Evolutionary conservation across 2,113 vertebrate genomes (phyloP).

Genomic region (Vulpes vulpes): DNA sequence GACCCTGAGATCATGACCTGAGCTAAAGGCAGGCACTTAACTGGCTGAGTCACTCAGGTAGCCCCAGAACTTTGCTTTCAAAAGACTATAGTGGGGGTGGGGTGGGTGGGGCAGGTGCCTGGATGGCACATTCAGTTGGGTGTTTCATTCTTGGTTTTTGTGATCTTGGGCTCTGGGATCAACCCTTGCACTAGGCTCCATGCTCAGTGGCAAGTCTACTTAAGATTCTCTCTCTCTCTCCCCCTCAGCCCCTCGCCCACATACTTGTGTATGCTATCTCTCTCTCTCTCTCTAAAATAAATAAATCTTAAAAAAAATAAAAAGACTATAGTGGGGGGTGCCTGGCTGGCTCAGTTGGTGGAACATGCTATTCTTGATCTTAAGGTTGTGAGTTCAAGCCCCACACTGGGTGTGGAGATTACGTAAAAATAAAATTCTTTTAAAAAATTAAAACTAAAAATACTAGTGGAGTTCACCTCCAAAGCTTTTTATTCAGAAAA

Average conservation of each 20-base stretch:
- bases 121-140: too few relatives aligned
- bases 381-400: neutral
- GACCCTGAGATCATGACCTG: neutral
- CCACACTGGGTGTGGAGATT: neutral
- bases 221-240: neutral
- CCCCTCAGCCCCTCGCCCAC: neutral
- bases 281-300: neutral
- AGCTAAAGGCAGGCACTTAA: neutral
- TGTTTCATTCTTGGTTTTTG: too few relatives aligned
- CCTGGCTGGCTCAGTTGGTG: neutral
- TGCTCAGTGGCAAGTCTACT: neutral
- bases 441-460: neutral
- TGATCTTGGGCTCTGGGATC: neutral
- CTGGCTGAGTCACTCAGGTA: neutral
- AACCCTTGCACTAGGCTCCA: rapidly evolving
- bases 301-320: neutral
- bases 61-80: neutral
- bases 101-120: too few relatives aligned
- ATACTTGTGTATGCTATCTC: neutral
- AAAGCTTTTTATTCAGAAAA: neutral
- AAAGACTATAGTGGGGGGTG: neutral
- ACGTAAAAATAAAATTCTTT: neutral
- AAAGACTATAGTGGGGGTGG: neutral
- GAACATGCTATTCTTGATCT: neutral
- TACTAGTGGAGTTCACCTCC: neutral